These are phyloP conservation scores for Heloderma charlesbogerti DNA, from an alignment of 2,113 vertebrate species.

Conservation along the genomic window DNA sequence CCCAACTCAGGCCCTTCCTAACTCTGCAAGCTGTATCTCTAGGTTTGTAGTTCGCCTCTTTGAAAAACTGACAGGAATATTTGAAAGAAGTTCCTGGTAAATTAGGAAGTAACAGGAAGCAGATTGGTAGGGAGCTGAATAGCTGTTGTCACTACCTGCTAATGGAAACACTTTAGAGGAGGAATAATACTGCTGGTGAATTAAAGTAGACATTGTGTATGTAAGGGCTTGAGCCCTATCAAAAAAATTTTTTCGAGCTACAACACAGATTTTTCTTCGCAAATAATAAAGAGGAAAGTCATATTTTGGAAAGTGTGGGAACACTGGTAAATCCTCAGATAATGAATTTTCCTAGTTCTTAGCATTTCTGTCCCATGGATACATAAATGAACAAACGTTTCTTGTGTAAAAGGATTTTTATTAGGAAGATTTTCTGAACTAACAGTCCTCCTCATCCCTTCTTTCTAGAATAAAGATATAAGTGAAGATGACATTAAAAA, in stretches of 20 bases:
- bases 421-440: neutral
- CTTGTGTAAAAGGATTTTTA: neutral
- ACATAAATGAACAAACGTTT: neutral
- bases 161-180: neutral
- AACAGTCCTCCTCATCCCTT: slow-evolving; percentile 9
- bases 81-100: neutral
- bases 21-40: too few species aligned
- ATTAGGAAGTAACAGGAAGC: neutral
- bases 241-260: neutral
- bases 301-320: neutral
- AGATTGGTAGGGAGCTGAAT: neutral
- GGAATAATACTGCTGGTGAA: too few species aligned
- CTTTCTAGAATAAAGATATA: slow-evolving; percentile 75
- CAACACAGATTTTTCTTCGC: neutral
- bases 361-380: neutral
- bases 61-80: neutral
- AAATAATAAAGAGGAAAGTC: neutral
- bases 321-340: neutral
- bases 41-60: too few species aligned
- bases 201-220: neutral
- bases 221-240: neutral
- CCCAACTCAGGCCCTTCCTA: too few species aligned
- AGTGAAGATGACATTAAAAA: slow-evolving; percentile 82
- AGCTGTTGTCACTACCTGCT: neutral
- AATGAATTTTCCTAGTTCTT: neutral